Conservation (phyloP, 2,888 invertebrate species). For the Drosophila gaucha region DNA sequence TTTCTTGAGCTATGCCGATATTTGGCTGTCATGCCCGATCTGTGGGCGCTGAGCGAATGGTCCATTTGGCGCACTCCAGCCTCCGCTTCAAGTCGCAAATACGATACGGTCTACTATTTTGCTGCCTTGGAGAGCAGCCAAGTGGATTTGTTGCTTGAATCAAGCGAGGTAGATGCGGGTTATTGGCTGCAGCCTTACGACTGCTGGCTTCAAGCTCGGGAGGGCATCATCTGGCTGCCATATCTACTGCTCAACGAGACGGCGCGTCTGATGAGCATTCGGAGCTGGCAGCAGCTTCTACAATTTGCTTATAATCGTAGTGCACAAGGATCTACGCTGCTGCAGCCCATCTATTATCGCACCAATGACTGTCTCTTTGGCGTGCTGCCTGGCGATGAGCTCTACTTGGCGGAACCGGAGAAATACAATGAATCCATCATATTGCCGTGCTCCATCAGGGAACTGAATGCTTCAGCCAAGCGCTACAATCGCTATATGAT, state of each 20-base stretch:
- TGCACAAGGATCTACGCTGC: slow-evolving; percentile 86
- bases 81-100: slow-evolving; percentile 65
- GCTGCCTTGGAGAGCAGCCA: slow-evolving; percentile 53
- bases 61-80: slow-evolving; percentile 93
- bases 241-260: slow-evolving; percentile 92
- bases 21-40: slow-evolving; percentile 90
- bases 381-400: slow-evolving; percentile 87
- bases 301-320: slow-evolving; percentile 87
- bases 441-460: slow-evolving; percentile 63
- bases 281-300: slow-evolving; percentile 86
- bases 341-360: slow-evolving; percentile 86
- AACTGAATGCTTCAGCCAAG: slow-evolving; percentile 74
- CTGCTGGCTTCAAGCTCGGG: slow-evolving; percentile 56
- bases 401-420: slow-evolving; percentile 84
- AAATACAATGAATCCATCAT: slow-evolving; percentile 60
- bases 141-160: slow-evolving; percentile 67
- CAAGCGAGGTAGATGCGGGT: slow-evolving; percentile 62
- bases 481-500: slow-evolving; percentile 79
- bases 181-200: slow-evolving; percentile 56
- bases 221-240: slow-evolving; percentile 85
- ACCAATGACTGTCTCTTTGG: slow-evolving; percentile 87
- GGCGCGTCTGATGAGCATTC: slow-evolving; percentile 86
- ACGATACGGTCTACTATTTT: slow-evolving; percentile 75
- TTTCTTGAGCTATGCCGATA: slow-evolving; percentile 89
- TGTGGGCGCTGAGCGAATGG: slow-evolving; percentile 93